Evolutionary conservation across 2,888 invertebrate species (phyloP).

Genomic region (Callinectes sapidus): DNA sequence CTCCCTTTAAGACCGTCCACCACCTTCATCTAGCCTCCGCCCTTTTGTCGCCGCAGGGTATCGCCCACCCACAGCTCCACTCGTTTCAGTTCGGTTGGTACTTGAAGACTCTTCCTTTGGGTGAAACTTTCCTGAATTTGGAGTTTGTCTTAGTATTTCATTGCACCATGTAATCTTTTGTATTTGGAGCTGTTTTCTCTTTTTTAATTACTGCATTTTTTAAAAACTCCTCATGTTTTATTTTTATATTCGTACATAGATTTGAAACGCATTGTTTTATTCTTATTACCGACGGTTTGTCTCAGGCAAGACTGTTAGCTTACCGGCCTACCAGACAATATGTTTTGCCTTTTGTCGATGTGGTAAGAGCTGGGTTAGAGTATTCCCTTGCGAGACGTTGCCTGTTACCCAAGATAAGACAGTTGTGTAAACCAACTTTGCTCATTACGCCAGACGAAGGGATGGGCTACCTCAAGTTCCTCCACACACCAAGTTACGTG

Average conservation of each 20-base stretch:
- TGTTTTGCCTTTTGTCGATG: not conserved
- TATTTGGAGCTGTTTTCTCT: not conserved
- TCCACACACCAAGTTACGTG: not conserved
- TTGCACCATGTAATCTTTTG: not conserved
- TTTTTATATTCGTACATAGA: not conserved
- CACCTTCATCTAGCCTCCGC: not conserved
- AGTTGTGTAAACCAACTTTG: not conserved
- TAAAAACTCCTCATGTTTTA: not conserved
- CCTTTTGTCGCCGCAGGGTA: not conserved
- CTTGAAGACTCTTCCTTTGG: not conserved
- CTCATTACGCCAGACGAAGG: slow-evolving; percentile 29
- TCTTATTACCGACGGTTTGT: not conserved
- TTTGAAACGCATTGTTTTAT: not conserved
- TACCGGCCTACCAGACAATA: not conserved
- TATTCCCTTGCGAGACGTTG: not conserved
- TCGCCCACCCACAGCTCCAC: not conserved
- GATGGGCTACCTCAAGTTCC: not conserved
- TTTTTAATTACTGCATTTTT: not conserved
- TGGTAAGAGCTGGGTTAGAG: not conserved
- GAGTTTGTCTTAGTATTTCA: not conserved
- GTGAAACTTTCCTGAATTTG: not conserved
- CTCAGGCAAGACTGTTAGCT: not conserved
- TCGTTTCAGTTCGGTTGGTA: not conserved
- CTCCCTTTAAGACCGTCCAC: not conserved
- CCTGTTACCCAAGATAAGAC: not conserved